Conservation (phyloP, 2,113 vertebrate genomes). For the Rhea pennata region DNA sequence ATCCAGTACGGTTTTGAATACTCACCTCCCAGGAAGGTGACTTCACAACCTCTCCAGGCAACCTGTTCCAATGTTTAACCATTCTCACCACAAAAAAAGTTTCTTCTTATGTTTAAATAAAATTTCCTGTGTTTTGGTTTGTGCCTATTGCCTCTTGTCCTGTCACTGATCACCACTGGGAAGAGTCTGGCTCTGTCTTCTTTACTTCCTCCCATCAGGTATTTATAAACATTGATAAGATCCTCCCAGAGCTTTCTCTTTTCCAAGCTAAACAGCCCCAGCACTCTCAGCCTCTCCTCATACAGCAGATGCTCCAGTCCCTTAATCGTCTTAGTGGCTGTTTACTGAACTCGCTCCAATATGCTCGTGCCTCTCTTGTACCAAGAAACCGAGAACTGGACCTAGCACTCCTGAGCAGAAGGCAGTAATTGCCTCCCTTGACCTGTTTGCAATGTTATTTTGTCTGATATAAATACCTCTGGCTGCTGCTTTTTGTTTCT, state of each 20-base stretch:
- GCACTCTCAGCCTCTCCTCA: neutral
- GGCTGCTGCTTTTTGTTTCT: neutral
- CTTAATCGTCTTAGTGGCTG: neutral
- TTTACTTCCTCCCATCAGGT: neutral
- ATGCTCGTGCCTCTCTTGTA: neutral
- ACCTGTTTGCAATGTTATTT: neutral
- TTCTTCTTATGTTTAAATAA: neutral
- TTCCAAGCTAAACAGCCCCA: neutral
- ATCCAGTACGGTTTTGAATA: neutral
- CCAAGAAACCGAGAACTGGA: neutral
- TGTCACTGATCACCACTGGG: neutral
- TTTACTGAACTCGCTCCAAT: neutral
- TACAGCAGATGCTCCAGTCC: neutral
- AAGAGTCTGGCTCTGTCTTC: neutral
- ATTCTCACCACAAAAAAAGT: neutral
- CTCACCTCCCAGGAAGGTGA: neutral
- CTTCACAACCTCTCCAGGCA: neutral
- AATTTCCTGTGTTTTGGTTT: neutral
- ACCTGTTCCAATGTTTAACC: neutral
- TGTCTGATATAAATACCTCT: neutral
- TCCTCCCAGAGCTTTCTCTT: rapidly evolving
- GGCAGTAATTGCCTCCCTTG: neutral
- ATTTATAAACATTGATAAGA: neutral
- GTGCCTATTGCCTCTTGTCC: neutral
- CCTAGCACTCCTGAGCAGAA: neutral